Base-by-base conservation (phyloP, 2,888 invertebrate species). In the Caenorhabditis sp. region DNA sequence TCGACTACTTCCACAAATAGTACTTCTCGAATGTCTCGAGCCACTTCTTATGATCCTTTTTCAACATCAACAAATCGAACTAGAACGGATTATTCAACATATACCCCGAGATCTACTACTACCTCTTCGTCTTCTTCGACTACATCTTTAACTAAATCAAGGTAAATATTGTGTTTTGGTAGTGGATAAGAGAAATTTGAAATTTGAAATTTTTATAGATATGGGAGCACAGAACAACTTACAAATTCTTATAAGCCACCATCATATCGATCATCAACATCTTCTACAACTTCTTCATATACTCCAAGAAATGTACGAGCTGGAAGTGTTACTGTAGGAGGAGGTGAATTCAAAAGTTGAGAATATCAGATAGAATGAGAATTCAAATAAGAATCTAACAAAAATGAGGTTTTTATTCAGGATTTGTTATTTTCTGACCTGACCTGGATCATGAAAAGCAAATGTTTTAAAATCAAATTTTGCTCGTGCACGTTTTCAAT, bases 31-130 rank as follows among this genome's bases (percentile, higher is more conserved):
- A 72, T 76, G 70, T 67, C 72, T 27, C 72, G 76, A 59, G 76
- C 76, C 43, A 70, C 76, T 1, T 73, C 76, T 5, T 73, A 76
- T 57, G 76, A 76, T 61, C 76, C 76, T n/a, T 76, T 72, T 56
- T 66, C 69, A 10, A n/a, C n/a, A n/a, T 61, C 64, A 50, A 50
- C 70, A 0, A 63, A 49, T 59, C 62, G 70, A 38, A 43, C 64
- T 20, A 60, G 65, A 27, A 63, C 66, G 1, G 66, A 31, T 31
- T 31, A 31, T 31, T 31, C 31, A 4, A 31, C 61, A 0, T 69
- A 69, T 27, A 59, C 63, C 2, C 59, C 63, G 12, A 56, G 59
- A 27, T 36, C 38, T 27, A 60, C 23, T 1, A 12, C 53, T n/a
- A 10, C 50, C 0, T 69, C 65, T 1, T 70, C 61, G 53, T 49